These are phyloP conservation scores for Saturnia pavonia DNA, from an alignment of 2,888 invertebrate species.

Conservation along the genomic window DNA sequence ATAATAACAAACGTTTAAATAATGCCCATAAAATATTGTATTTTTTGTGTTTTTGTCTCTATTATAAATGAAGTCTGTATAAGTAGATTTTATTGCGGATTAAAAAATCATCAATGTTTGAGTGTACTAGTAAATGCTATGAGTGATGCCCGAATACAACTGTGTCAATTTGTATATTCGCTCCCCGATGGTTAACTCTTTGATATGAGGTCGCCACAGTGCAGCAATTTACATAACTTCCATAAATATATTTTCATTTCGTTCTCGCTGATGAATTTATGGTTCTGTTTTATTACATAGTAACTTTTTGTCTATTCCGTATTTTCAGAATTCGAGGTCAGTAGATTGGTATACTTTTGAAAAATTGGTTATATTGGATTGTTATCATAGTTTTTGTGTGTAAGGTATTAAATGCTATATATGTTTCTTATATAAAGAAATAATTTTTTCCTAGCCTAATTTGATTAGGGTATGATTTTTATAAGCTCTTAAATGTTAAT, in stretches of 20 bases:
- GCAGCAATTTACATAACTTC: conserved; percentile 40
- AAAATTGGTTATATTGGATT: background rate
- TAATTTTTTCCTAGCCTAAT: background rate
- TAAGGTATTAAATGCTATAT: background rate
- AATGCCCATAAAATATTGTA: background rate
- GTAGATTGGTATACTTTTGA: background rate
- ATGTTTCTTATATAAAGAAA: background rate
- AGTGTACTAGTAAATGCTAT: background rate
- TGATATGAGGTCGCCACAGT: conserved; percentile 44
- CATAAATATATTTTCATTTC: conserved; percentile 30
- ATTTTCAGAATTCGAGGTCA: background rate
- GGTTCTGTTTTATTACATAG: conserved; percentile 15
- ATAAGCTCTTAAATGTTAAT: background rate
- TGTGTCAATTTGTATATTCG: conserved; percentile 44
- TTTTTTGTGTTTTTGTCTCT: background rate
- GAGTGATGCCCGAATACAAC: background rate
- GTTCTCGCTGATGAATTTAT: conserved; percentile 35
- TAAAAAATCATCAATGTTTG: background rate
- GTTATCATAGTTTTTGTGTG: background rate
- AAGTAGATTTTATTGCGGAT: background rate
- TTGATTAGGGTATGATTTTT: background rate
- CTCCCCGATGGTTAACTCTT: conserved; percentile 40
- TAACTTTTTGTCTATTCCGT: background rate
- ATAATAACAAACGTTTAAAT: background rate
- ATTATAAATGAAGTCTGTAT: background rate